Evolutionary conservation across 2,113 vertebrate genomes (phyloP), one percentile per base, ranked within the genome.

Genomic region (Tenebrosternarchus preto): DNA sequence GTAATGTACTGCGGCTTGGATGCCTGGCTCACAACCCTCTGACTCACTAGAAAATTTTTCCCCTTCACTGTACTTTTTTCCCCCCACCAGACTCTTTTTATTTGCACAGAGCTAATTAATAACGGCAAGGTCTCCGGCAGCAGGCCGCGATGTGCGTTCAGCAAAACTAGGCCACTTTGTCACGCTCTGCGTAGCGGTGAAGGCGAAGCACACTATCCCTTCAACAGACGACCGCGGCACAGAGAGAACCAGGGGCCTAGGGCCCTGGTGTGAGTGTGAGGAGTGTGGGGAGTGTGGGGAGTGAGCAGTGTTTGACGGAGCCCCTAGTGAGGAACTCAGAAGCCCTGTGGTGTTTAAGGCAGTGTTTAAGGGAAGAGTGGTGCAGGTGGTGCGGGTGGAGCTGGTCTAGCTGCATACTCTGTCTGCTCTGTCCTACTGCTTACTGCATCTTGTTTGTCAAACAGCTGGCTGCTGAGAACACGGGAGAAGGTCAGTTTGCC

Each of bases 111-210:
- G 66, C 60, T 74, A 83, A 76, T 39, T 63, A 80, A 72, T 76
- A 71, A 57, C 66, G 27, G n/a, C 4, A 33, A 66, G 39, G 29
- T 73, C 20, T 20, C 27, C 17, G n/a, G 24, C 57, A 29, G 31
- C 57, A 56, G 70, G 6, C 33, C 7, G 31, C 64, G 73, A 39
- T 69, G 20, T 57, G 24, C n/a, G 55, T 72, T 79, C 77, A 76
- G 78, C 82, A 68, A 76, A 67, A 60, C 73, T 25, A 71, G 63
- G 68, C 56, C 46, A 66, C 61, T 80, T 74, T 80, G 50, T 80
- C 50, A 67, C 70, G 63, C 78, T 67, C 71, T 20, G 64, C 66
- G 22, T 25, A 67, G 71, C 39, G 36, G 55, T 5, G 29, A 59
- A 57, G 33, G 71, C 53, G 56, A 73, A 71, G 66, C 43, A 60